A percentile compares a stretch with the other conserved stretches of the same genome.
Evolutionary conservation across 2,888 invertebrate genomes (phyloP).

Genomic region (Pseudolycoriella hygida): DNA sequence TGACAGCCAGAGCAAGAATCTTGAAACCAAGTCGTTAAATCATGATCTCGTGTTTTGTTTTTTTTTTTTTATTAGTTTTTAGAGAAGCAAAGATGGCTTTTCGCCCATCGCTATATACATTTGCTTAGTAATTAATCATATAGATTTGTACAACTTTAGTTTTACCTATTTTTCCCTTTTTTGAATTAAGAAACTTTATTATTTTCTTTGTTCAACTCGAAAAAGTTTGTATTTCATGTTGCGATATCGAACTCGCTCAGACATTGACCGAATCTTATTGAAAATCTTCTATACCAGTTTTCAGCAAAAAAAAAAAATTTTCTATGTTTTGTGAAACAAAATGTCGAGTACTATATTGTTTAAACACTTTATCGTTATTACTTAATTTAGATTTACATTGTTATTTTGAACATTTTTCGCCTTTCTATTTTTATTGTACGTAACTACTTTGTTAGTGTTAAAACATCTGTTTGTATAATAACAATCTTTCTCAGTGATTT

Average conservation of each 20-base stretch:
- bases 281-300: too few species aligned
- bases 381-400: neutral
- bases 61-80: slow-evolving; percentile 1
- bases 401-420: neutral
- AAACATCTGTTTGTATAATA: neutral
- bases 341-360: slow-evolving; percentile 6
- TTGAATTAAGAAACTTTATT: neutral
- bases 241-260: too few species aligned
- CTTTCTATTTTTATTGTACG: neutral
- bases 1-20: slow-evolving; percentile 25
- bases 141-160: slow-evolving; percentile 2
- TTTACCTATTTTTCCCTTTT: slow-evolving; percentile 9
- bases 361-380: neutral
- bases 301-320: neutral
- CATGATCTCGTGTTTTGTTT: too few species aligned
- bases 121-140: too few species aligned
- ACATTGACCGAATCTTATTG: too few species aligned
- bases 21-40: slow-evolving; percentile 16
- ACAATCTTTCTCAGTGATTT: too few species aligned
- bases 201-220: neutral
- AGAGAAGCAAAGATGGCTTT: neutral
- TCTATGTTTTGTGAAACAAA: slow-evolving; percentile 17
- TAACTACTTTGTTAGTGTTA: neutral
- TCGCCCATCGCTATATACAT: too few species aligned
- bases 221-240: too few species aligned